Percentiles rank a stretch among this genome's conserved stretches.
phyloP scores from a whole-genome alignment of 2,888 invertebrate species.

The Corythucha ciliata region DNA sequence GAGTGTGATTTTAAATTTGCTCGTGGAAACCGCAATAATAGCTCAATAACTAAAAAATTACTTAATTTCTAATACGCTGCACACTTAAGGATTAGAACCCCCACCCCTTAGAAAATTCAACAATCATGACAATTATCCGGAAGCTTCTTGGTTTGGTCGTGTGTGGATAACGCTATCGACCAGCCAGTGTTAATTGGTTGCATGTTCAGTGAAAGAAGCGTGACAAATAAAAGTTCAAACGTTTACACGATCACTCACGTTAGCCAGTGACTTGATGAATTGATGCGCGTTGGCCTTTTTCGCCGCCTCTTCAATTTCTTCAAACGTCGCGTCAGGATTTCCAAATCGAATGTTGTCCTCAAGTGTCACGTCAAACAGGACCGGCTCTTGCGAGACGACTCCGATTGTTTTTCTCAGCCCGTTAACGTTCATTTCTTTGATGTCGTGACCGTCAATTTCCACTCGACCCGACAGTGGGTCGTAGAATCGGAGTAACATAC shows the following conservation, averaged over 20 bases:
- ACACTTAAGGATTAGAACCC: too few relatives aligned
- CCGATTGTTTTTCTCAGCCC: constrained; percentile 75
- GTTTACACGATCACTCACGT: constrained; percentile 19
- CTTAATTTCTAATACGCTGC: too few relatives aligned
- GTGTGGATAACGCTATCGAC: too few relatives aligned
- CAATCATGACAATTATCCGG: too few relatives aligned
- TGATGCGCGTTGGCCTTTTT: constrained; percentile 42
- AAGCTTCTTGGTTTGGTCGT: too few relatives aligned
- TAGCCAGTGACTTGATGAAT: constrained; percentile 33
- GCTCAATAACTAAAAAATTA: too few relatives aligned
- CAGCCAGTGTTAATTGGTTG: too few relatives aligned
- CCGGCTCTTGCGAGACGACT: constrained; percentile 83
- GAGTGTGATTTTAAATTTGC: too few relatives aligned
- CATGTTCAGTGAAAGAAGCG: too few relatives aligned
- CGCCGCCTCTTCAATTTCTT: constrained; percentile 41
- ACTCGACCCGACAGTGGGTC: constrained; percentile 45
- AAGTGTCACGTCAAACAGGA: constrained; percentile 52
- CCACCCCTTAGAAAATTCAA: too few relatives aligned
- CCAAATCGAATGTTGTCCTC: constrained; percentile 53
- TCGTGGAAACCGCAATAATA: too few relatives aligned
- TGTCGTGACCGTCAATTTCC: constrained; percentile 55
- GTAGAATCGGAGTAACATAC: constrained; percentile 63
- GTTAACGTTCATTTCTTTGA: constrained; percentile 63
- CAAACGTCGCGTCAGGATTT: constrained; percentile 37
- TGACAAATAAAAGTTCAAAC: too few relatives aligned